These are phyloP conservation scores for Rhombomys opimus DNA, from an alignment of 2,113 vertebrate species.

Conservation along the genomic window DNA sequence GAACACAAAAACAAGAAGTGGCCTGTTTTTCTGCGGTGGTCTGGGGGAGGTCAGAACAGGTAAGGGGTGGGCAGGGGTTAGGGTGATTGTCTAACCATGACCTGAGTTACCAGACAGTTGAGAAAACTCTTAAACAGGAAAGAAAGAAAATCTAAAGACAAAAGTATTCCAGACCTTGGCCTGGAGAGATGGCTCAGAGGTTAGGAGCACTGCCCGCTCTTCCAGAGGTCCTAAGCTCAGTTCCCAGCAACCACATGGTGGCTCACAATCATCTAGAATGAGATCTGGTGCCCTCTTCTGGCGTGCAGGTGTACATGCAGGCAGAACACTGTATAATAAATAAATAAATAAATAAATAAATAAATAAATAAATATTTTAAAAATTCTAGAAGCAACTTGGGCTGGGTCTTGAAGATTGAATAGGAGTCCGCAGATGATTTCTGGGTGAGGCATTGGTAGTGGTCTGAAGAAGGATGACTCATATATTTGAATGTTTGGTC, in stretches of 20 bases:
- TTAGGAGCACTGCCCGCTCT: no score
- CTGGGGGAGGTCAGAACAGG: neutral
- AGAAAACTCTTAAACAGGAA: constrained; percentile 31
- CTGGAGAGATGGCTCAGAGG: no score
- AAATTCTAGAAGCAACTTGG: neutral
- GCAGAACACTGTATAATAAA: no score
- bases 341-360: no score
- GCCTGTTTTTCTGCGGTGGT: neutral
- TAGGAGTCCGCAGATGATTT: neutral
- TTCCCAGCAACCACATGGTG: no score
- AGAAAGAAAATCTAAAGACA: constrained; percentile 1
- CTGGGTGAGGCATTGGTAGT: neutral
- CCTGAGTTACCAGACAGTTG: neutral
- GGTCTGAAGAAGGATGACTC: neutral
- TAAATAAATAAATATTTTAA: no score
- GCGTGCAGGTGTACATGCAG: no score
- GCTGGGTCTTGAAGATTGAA: constrained; percentile 14
- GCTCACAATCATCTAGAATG: no score
- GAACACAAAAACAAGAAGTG: neutral
- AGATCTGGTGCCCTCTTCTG: no score
- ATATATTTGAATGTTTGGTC: neutral
- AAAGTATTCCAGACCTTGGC: no score
- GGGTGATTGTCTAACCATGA: neutral
- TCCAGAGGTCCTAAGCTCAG: no score
- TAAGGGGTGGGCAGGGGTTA: no score